Evolutionary conservation across 2,888 invertebrate species (phyloP).

Genomic region (Bugula neritina): DNA sequence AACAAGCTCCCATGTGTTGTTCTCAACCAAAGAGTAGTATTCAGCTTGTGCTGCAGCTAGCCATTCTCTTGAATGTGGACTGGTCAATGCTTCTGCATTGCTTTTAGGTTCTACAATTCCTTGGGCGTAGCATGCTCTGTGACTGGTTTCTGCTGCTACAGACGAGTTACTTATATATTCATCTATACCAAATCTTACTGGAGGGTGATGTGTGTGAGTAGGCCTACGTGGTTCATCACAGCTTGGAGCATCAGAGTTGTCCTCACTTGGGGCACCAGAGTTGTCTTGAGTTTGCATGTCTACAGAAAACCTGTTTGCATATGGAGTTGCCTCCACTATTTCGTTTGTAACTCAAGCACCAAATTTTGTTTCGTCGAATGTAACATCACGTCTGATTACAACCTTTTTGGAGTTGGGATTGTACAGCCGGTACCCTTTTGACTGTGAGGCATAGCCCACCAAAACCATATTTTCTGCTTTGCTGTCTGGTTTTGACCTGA

Average conservation of each 20-base stretch:
- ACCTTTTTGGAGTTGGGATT: background rate
- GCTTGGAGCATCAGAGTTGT: too few relatives aligned
- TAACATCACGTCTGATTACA: background rate
- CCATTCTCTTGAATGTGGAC: background rate
- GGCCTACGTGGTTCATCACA: too few relatives aligned
- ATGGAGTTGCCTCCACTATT: too few relatives aligned
- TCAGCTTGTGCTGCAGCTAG: too few relatives aligned
- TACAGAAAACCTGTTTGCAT: too few relatives aligned
- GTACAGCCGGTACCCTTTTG: background rate
- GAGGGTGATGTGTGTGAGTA: background rate
- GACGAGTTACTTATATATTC: background rate
- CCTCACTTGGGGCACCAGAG: too few relatives aligned
- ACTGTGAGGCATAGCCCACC: background rate
- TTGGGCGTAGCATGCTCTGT: background rate
- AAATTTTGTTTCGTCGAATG: background rate
- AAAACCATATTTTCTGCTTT: background rate
- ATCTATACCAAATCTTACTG: background rate
- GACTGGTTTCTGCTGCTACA: too few relatives aligned
- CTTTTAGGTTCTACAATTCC: slow-evolving; percentile 27
- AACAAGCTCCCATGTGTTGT: too few relatives aligned
- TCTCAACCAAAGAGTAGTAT: too few relatives aligned
- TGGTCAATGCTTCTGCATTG: background rate
- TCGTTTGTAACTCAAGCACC: background rate
- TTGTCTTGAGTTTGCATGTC: too few relatives aligned
- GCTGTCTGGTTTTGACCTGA: background rate